Percentiles rank a stretch among this genome's conserved stretches.
Conservation (phyloP, 2,113 vertebrate species). For the Urocolius indicus region DNA sequence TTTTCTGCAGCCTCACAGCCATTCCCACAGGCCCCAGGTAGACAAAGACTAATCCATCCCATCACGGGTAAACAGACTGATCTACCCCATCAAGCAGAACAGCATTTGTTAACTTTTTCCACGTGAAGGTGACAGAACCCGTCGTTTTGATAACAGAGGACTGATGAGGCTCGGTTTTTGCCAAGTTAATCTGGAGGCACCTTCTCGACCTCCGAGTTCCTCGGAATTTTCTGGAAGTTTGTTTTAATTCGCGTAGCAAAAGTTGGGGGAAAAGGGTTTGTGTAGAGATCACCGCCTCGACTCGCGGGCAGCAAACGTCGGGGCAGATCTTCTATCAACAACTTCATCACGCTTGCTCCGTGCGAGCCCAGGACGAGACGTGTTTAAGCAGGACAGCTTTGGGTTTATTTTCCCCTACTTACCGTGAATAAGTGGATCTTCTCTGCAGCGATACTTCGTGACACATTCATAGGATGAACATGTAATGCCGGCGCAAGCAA, state of each 20-base stretch:
- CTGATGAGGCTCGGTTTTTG: fast-evolving
- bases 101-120: neutral
- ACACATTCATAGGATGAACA: neutral
- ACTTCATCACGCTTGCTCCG: neutral
- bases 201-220: fast-evolving
- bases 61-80: neutral
- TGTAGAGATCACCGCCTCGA: neutral
- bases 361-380: neutral
- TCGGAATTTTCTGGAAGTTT: neutral
- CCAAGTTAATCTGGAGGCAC: neutral
- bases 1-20: neutral
- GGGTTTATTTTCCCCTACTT: neutral
- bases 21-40: neutral
- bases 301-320: neutral
- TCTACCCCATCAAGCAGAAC: neutral
- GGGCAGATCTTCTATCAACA: neutral
- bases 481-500: neutral
- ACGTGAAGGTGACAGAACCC: neutral
- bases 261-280: neutral
- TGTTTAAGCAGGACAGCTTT: neutral
- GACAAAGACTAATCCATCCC: neutral
- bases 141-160: neutral
- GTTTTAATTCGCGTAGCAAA: neutral
- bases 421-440: neutral
- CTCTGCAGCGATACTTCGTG: neutral